These are phyloP conservation scores for Peromyscus nudipes DNA, from an alignment of 2,797 vertebrate genomes.

Conservation along the genomic window DNA sequence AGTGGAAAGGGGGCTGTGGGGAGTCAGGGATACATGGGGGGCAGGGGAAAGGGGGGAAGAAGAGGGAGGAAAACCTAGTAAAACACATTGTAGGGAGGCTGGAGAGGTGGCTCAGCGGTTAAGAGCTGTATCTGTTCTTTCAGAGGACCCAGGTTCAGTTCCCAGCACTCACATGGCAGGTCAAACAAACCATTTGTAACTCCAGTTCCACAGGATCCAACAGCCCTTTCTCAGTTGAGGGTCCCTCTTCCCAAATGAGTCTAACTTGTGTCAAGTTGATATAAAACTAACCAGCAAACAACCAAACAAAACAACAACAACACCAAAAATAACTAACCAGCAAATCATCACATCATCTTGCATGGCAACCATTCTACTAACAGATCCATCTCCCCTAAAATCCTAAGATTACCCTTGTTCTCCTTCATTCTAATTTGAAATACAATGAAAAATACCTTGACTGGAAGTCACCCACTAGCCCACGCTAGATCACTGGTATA, in stretches of 20 bases:
- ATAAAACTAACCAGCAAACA: neutral
- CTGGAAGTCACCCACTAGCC: neutral
- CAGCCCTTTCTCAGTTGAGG: neutral
- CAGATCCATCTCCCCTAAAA: too few species aligned
- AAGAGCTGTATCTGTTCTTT: neutral
- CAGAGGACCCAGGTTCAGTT: neutral
- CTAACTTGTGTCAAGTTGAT: neutral
- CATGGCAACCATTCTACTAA: neutral
- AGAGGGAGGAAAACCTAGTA: neutral
- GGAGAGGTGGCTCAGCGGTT: too few species aligned
- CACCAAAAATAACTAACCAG: too few species aligned
- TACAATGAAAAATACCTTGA: neutral
- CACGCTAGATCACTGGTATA: rapidly evolving
- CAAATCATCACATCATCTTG: neutral
- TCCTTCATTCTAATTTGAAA: neutral
- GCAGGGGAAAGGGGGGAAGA: too few species aligned
- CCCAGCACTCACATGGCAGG: neutral
- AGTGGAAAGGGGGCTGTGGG: neutral
- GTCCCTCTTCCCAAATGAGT: neutral
- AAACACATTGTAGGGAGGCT: neutral
- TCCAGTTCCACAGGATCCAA: neutral
- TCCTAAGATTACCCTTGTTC: neutral
- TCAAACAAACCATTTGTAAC: neutral
- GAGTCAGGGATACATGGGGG: too few species aligned
- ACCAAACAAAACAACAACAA: too few species aligned